Evolutionary conservation across 2,113 vertebrate species (phyloP).

Genomic region (Enhydra lutris): DNA sequence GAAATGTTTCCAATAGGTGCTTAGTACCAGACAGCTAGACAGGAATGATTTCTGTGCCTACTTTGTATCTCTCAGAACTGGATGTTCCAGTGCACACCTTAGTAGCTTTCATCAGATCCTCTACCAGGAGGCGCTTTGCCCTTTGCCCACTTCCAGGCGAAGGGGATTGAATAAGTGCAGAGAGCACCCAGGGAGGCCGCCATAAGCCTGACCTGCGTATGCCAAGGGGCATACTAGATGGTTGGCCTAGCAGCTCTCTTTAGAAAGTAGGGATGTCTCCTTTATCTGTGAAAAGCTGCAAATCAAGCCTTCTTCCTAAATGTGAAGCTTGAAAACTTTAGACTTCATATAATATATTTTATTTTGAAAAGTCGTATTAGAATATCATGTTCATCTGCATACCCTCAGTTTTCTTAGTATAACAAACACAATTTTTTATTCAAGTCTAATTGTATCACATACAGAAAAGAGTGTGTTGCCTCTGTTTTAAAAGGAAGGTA

Average conservation of each 20-base stretch:
- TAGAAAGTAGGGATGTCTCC: neutral
- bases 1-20: neutral
- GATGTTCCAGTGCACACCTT: fast-evolving
- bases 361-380: constrained; percentile 10
- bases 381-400: neutral
- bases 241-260: neutral
- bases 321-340: neutral
- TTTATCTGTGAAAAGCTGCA: neutral
- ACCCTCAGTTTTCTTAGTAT: neutral
- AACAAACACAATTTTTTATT: neutral
- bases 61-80: neutral
- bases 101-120: neutral
- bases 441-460: neutral
- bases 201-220: neutral
- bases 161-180: neutral
- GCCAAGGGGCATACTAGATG: neutral
- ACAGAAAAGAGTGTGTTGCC: neutral
- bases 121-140: neutral
- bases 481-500: constrained; percentile 8
- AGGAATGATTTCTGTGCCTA: neutral
- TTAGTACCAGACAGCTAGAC: neutral
- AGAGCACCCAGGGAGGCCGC: neutral
- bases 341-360: neutral
- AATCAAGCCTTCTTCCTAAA: neutral
- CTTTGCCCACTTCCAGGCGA: neutral